A percentile compares a stretch with the other conserved stretches of the same genome.
These are phyloP conservation scores for Chymomyza fuscimana DNA, from an alignment of 2,888 invertebrate genomes.

Conservation along the genomic window DNA sequence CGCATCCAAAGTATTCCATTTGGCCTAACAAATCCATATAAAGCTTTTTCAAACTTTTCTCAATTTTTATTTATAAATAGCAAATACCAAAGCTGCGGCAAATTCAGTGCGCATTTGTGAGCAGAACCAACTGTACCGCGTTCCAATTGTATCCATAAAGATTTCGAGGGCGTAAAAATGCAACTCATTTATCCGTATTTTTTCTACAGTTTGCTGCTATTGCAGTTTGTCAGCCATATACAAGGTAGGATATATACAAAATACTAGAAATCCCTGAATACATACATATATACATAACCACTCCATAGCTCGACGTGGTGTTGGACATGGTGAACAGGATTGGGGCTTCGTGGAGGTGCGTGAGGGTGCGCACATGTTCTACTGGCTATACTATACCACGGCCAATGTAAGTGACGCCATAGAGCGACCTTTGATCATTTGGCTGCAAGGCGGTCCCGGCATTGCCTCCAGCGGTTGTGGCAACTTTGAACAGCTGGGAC, in stretches of 20 bases:
- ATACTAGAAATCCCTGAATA: background rate
- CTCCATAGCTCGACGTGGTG: slow-evolving; percentile 65
- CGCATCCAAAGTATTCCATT: background rate
- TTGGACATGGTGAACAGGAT: slow-evolving; percentile 84
- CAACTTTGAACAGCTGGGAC: slow-evolving; percentile 90
- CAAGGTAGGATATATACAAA: slow-evolving; percentile 33
- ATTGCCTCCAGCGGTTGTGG: slow-evolving; percentile 89
- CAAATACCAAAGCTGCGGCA: slow-evolving; percentile 37
- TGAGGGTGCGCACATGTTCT: slow-evolving; percentile 88
- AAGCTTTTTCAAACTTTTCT: slow-evolving; percentile 30
- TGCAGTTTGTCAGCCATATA: slow-evolving; percentile 27
- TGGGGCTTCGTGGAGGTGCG: slow-evolving; percentile 88
- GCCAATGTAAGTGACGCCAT: slow-evolving; percentile 82
- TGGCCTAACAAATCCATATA: background rate
- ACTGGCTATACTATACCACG: slow-evolving; percentile 90
- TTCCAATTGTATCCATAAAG: background rate
- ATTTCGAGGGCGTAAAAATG: slow-evolving; percentile 44
- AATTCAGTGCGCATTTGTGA: slow-evolving; percentile 56
- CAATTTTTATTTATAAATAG: slow-evolving; percentile 60
- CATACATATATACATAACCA: background rate
- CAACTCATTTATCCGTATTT: slow-evolving; percentile 20
- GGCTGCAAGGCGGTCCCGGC: slow-evolving; percentile 93
- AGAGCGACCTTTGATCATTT: slow-evolving; percentile 87
- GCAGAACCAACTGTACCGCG: slow-evolving; percentile 11
- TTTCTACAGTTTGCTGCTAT: slow-evolving; percentile 26